Conservation (phyloP, 2,797 vertebrate species). For the Acanthurus lineatus region DNA sequence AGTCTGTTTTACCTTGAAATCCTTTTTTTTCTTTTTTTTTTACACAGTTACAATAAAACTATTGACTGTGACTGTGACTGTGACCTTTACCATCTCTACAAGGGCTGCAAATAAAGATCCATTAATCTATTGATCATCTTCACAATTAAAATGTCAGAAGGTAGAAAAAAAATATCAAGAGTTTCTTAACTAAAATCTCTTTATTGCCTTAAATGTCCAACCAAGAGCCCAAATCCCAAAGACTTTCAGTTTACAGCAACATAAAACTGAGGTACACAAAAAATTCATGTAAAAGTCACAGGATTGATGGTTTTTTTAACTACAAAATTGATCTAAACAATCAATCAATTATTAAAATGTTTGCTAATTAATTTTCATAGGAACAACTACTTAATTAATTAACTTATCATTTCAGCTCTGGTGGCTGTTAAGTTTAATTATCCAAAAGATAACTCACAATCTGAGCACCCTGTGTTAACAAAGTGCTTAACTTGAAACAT, state of each 20-base stretch:
- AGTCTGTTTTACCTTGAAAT: not conserved
- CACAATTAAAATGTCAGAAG: not conserved
- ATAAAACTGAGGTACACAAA: conserved; percentile 16
- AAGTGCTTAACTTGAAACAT: conserved; percentile 43
- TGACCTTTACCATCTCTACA: not conserved
- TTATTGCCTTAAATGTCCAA: conserved; percentile 8
- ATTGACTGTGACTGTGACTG: conserved; percentile 3
- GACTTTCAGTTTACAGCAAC: not conserved
- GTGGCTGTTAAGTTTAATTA: conserved; percentile 27
- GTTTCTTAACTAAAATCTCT: not conserved
- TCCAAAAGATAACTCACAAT: not conserved
- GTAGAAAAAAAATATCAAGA: not conserved
- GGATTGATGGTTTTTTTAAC: conserved; percentile 1
- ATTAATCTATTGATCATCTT: not conserved
- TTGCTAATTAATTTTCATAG: conserved; percentile 10
- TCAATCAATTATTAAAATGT: not conserved
- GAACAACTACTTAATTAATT: not conserved
- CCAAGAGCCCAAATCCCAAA: conserved; percentile 16
- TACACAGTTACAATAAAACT: conserved; percentile 4
- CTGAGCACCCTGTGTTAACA: conserved; percentile 14
- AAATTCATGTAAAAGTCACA: conserved; percentile 6
- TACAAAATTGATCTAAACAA: not conserved
- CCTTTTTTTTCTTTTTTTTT: not conserved
- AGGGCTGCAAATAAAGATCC: not conserved
- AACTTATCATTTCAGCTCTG: conserved; percentile 13